These are phyloP conservation scores for Patella vulgata DNA, from an alignment of 1,140 invertebrate genomes.

Conservation along the genomic window DNA sequence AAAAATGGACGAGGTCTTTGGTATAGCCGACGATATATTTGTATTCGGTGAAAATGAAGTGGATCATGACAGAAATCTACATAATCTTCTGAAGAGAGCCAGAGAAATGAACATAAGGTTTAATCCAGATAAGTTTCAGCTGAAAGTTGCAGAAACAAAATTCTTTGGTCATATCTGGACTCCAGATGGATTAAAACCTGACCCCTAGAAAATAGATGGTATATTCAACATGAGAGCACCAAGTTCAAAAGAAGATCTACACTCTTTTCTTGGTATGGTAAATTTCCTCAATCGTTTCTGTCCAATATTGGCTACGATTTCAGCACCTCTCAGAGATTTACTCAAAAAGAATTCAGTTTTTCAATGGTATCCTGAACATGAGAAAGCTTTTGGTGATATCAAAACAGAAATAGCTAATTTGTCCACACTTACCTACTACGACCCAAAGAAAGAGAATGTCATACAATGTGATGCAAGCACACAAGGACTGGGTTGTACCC, in stretches of 20 bases:
- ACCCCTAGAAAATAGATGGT: conserved; percentile 61
- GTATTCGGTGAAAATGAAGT: neutral
- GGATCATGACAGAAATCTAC: neutral
- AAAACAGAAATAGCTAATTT: conserved; percentile 26
- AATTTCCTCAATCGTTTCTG: conserved; percentile 36
- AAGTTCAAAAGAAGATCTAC: conserved; percentile 19
- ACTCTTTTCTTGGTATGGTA: conserved; percentile 37
- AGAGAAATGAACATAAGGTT: neutral
- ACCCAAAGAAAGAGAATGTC: conserved; percentile 11
- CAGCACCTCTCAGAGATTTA: conserved; percentile 28
- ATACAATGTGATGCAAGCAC: conserved; percentile 30
- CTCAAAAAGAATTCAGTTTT: conserved; percentile 16
- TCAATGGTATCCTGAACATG: conserved; percentile 24
- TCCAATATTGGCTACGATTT: conserved; percentile 32
- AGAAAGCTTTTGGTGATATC: conserved; percentile 21
- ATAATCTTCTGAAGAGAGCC: neutral
- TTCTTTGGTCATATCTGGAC: conserved; percentile 42
- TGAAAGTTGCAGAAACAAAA: conserved; percentile 10
- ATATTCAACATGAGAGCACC: conserved; percentile 37
- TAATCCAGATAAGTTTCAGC: neutral
- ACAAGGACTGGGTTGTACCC: conserved; percentile 60
- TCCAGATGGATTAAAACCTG: conserved; percentile 32
- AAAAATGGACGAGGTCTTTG: conserved; percentile 2
- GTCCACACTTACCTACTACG: conserved; percentile 23
- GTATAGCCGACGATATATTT: conserved; percentile 1